Evolutionary conservation across 2,888 invertebrate genomes (phyloP).

Genomic region (Helobdella robusta): DNA sequence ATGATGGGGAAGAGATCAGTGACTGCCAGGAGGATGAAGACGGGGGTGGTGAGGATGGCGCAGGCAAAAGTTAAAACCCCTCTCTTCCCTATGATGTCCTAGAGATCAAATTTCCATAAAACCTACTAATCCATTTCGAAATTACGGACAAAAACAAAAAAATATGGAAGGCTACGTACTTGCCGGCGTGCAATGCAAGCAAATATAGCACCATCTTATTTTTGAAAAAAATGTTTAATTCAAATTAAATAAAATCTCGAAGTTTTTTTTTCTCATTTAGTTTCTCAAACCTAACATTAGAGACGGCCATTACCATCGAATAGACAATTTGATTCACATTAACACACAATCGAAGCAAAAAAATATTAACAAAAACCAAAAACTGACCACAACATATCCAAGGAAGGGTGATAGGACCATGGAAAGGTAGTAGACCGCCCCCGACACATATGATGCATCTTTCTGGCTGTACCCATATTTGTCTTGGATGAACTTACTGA

Average conservation of each 20-base stretch:
- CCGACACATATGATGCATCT: conserved; percentile 45
- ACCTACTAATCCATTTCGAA: too few species aligned
- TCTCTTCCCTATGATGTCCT: conserved; percentile 49
- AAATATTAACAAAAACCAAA: background rate
- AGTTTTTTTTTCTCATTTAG: too few species aligned
- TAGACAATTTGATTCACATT: background rate
- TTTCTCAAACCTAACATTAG: too few species aligned
- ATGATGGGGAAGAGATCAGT: conserved; percentile 45
- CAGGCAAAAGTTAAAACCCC: conserved; percentile 45
- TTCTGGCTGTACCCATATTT: conserved; percentile 41
- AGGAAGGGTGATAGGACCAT: conserved; percentile 49
- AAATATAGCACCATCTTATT: too few species aligned
- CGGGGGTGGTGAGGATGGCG: conserved; percentile 46
- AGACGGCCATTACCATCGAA: too few species aligned
- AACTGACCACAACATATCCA: conserved; percentile 48
- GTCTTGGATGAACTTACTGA: conserved; percentile 47
- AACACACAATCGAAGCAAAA: background rate
- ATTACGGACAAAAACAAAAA: too few species aligned
- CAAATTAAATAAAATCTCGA: too few species aligned
- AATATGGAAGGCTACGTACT: too few species aligned
- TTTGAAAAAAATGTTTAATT: too few species aligned
- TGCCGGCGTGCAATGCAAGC: too few species aligned
- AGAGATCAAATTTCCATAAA: conserved; percentile 25
- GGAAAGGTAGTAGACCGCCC: conserved; percentile 49
- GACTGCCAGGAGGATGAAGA: conserved; percentile 49